A percentile compares a stretch with the other conserved stretches of the same genome.
phyloP scores from a whole-genome alignment of 2,797 vertebrate genomes.

The Aldrovandia affinis region DNA sequence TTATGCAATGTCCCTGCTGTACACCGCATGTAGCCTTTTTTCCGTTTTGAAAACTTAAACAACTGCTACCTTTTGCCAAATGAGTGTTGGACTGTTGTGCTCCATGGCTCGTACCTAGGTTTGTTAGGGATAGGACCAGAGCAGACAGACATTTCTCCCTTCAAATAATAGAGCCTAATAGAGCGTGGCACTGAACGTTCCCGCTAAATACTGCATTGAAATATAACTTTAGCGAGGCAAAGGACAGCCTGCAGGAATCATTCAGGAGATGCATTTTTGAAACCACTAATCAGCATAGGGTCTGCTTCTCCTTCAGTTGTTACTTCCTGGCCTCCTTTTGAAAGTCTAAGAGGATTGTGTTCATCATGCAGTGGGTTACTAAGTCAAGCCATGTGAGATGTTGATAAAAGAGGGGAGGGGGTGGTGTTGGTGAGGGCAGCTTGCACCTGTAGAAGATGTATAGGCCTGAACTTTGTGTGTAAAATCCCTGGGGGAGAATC shows the following conservation, averaged over 20 bases:
- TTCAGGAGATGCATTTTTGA: neutral
- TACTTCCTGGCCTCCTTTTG: neutral
- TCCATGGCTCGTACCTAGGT: constrained; percentile 37
- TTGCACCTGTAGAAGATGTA: neutral
- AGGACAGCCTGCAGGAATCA: too few species aligned
- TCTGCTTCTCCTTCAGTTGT: neutral
- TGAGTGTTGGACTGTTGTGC: constrained; percentile 40
- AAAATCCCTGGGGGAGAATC: constrained; percentile 38
- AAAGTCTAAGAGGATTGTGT: neutral
- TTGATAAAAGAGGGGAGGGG: neutral
- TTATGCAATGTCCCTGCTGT: neutral
- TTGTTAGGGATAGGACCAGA: too few species aligned
- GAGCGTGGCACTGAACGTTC: too few species aligned
- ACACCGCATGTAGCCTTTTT: neutral
- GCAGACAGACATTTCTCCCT: too few species aligned
- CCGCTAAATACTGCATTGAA: too few species aligned
- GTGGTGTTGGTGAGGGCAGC: neutral
- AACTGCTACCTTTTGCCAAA: neutral
- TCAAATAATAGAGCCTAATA: too few species aligned
- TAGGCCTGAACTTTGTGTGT: constrained; percentile 46
- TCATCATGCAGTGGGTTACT: neutral
- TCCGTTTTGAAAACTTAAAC: neutral
- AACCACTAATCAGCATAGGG: neutral
- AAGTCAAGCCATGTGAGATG: neutral
- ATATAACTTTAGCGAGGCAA: too few species aligned